phyloP scores from a whole-genome alignment of 2,113 vertebrate genomes.

The Pogona vitticeps region DNA sequence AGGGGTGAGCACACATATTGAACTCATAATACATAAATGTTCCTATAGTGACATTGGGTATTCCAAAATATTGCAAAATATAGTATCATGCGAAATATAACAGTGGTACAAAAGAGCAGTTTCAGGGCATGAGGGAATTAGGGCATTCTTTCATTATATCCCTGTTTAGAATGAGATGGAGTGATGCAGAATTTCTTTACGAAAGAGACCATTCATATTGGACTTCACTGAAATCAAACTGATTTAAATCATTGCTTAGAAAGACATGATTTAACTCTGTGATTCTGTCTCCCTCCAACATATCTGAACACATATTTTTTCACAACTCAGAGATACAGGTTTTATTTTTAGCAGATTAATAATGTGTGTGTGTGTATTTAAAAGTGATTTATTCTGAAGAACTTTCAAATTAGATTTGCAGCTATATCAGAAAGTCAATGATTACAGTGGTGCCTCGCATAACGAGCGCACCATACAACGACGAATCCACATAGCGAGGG shows the following conservation, averaged over 20 bases:
- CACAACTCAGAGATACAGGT: neutral
- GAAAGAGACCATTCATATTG: neutral
- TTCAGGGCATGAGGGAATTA: accelerated
- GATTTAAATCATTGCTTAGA: too few species aligned
- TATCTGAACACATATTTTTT: neutral
- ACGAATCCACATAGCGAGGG: too few species aligned
- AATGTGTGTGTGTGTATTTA: too few species aligned
- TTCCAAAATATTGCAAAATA: slow-evolving; percentile 45
- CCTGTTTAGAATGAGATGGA: neutral
- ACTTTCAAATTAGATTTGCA: too few species aligned
- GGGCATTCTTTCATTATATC: neutral
- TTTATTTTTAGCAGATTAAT: too few species aligned
- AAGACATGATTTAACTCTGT: too few species aligned
- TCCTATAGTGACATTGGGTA: slow-evolving; percentile 36
- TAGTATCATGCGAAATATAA: accelerated
- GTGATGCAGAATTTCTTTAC: neutral
- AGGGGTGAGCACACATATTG: slow-evolving; percentile 36
- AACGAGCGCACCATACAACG: too few species aligned
- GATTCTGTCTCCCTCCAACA: neutral
- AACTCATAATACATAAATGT: slow-evolving; percentile 49
- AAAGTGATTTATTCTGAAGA: too few species aligned
- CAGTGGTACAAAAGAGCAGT: neutral
- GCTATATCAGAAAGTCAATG: too few species aligned
- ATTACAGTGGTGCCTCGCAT: too few species aligned
- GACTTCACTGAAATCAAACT: too few species aligned